These are phyloP conservation scores for Zaprionus bogoriensis DNA, from an alignment of 2,888 invertebrate species.

Conservation along the genomic window DNA sequence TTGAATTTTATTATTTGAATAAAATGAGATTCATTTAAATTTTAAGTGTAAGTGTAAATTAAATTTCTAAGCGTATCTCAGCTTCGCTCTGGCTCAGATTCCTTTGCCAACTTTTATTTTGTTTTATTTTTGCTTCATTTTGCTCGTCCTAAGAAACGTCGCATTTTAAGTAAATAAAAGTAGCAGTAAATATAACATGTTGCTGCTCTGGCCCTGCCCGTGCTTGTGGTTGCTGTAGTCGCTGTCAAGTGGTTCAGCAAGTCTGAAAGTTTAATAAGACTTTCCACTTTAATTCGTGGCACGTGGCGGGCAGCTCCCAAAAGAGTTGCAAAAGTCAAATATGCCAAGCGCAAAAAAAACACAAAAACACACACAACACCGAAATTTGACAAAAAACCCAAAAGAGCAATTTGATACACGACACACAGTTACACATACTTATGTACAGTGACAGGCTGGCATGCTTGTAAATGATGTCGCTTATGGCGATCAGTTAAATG, in stretches of 20 bases:
- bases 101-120: background rate
- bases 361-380: slow-evolving; percentile 1
- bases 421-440: slow-evolving; percentile 5
- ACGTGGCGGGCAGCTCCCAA: slow-evolving; percentile 38
- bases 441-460: background rate
- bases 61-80: slow-evolving; percentile 2
- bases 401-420: slow-evolving; percentile 38
- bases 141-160: too few relatives aligned
- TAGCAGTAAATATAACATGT: slow-evolving; percentile 38
- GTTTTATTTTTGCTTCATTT: slow-evolving; percentile 9
- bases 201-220: slow-evolving; percentile 13
- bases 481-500: slow-evolving; percentile 51
- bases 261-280: slow-evolving; percentile 54
- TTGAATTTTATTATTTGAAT: too few relatives aligned
- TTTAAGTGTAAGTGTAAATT: too few relatives aligned
- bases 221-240: slow-evolving; percentile 9
- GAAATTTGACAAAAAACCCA: slow-evolving; percentile 28
- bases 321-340: slow-evolving; percentile 45
- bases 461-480: slow-evolving; percentile 20
- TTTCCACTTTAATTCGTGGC: slow-evolving; percentile 52
- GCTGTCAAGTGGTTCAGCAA: slow-evolving; percentile 44
- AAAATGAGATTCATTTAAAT: too few relatives aligned
- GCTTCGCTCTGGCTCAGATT: background rate
- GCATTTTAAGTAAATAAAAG: slow-evolving; percentile 46
- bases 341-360: slow-evolving; percentile 12